Conservation (phyloP, 1,140 invertebrate species). For the Pseudomyrmex sp. region DNA sequence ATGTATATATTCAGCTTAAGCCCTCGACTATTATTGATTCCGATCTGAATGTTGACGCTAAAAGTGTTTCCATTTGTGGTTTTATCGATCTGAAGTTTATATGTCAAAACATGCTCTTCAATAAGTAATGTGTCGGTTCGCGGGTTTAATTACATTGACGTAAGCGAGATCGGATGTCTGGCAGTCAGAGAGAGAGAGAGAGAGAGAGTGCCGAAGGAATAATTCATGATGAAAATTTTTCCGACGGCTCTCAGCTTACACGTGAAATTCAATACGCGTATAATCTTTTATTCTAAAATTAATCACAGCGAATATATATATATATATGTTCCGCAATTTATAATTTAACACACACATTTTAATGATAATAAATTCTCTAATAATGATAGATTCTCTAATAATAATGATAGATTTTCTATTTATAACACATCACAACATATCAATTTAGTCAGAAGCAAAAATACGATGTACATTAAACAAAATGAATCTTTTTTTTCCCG, state of each 20-base stretch:
- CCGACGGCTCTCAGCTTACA: conserved; percentile 10
- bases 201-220: conserved; percentile 7
- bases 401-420: background rate
- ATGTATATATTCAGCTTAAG: no score
- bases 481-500: no score
- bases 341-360: background rate
- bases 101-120: conserved; percentile 19
- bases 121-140: conserved; percentile 31
- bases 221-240: conserved; percentile 39
- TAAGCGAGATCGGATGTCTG: conserved; percentile 18
- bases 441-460: no score
- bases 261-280: conserved; percentile 21
- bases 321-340: background rate
- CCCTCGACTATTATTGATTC: no score
- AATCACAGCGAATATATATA: background rate
- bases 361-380: background rate
- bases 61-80: background rate
- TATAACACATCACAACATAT: no score
- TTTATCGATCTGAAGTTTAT: background rate
- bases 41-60: background rate
- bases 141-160: conserved; percentile 16
- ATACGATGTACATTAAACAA: background rate
- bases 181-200: background rate
- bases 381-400: background rate
- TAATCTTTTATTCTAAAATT: background rate